Evolutionary conservation across 2,888 invertebrate species (phyloP).

Genomic region (Liodrosophila aerea): DNA sequence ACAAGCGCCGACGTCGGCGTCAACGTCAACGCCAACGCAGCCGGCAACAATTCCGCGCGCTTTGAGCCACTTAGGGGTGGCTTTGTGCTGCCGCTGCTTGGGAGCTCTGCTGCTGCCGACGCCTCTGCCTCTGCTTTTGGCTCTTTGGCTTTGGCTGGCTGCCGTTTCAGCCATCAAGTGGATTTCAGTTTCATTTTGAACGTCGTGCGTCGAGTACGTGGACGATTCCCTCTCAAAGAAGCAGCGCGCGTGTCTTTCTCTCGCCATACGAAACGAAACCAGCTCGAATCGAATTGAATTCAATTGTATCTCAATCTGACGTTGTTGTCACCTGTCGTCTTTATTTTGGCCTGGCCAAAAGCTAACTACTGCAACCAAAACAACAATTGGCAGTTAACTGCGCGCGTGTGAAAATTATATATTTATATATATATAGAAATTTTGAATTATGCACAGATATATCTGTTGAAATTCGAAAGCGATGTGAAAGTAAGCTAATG

Average conservation of each 20-base stretch:
- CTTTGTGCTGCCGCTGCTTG: slow-evolving; percentile 14
- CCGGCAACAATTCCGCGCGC: slow-evolving; percentile 1
- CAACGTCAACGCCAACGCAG: slow-evolving; percentile 19
- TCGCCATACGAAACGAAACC: slow-evolving; percentile 28
- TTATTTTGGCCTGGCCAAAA: slow-evolving; percentile 51
- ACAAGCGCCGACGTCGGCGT: slow-evolving; percentile 11
- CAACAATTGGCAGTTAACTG: slow-evolving; percentile 55
- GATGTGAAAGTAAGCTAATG: slow-evolving; percentile 45
- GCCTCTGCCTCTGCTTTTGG: slow-evolving; percentile 37
- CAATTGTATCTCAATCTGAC: slow-evolving; percentile 30
- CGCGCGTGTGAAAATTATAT: slow-evolving; percentile 63
- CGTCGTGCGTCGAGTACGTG: slow-evolving; percentile 79
- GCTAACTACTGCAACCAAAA: slow-evolving; percentile 10
- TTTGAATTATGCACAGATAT: slow-evolving; percentile 28
- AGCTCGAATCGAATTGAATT: slow-evolving; percentile 44
- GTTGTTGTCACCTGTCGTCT: slow-evolving; percentile 42
- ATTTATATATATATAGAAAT: slow-evolving; percentile 19
- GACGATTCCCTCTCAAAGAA: slow-evolving; percentile 32
- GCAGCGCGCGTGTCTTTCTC: slow-evolving; percentile 45
- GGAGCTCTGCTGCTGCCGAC: slow-evolving; percentile 1
- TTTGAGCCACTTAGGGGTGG: too few relatives aligned
- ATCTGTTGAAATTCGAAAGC: slow-evolving; percentile 19
- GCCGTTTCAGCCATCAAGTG: slow-evolving; percentile 65
- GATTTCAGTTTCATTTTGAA: slow-evolving; percentile 81
- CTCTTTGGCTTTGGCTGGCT: slow-evolving; percentile 39